phyloP scores from a whole-genome alignment of 2,888 invertebrate species.

The Imbricaverruca yamaguchii region DNA sequence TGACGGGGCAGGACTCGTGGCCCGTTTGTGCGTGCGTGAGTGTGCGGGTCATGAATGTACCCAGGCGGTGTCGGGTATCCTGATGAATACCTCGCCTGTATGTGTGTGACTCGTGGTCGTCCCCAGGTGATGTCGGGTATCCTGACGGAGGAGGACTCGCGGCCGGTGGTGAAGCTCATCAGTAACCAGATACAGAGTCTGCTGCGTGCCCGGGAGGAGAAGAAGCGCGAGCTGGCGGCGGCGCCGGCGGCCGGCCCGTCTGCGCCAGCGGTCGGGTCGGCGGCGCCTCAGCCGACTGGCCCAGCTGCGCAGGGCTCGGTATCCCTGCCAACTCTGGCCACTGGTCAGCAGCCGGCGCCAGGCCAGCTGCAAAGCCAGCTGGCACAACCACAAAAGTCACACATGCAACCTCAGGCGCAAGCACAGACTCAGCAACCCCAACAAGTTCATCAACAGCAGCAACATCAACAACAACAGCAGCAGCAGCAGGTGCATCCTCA shows the following conservation, averaged over 20 bases:
- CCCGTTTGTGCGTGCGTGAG: too few relatives aligned
- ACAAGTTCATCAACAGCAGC: conserved; percentile 16
- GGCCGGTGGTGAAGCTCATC: conserved; percentile 81
- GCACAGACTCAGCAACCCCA: conserved; percentile 46
- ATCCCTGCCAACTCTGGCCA: conserved; percentile 22
- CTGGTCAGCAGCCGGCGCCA: conserved; percentile 30
- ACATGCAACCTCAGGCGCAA: conserved; percentile 38
- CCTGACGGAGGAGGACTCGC: conserved; percentile 89
- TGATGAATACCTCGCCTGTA: too few relatives aligned
- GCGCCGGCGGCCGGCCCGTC: conserved; percentile 30
- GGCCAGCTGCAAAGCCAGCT: conserved; percentile 32
- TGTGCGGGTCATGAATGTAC: too few relatives aligned
- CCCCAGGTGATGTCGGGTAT: conserved; percentile 74
- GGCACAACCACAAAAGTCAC: conserved; percentile 23
- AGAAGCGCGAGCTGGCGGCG: conserved; percentile 40
- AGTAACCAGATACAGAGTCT: conserved; percentile 76
- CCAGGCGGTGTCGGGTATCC: too few relatives aligned
- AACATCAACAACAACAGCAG: conserved; percentile 14
- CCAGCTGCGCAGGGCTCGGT: conserved; percentile 22
- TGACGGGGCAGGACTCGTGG: too few relatives aligned
- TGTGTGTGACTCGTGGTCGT: too few relatives aligned
- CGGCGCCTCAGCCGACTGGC: conserved; percentile 40
- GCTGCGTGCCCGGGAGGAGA: conserved; percentile 54
- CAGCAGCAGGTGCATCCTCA: conserved; percentile 25
- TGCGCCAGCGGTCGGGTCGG: conserved; percentile 45